These are phyloP conservation scores for Mastigias papua DNA, from an alignment of 30 jellyfish, hydroid and myxozoan genomes.

Conservation along the genomic window DNA sequence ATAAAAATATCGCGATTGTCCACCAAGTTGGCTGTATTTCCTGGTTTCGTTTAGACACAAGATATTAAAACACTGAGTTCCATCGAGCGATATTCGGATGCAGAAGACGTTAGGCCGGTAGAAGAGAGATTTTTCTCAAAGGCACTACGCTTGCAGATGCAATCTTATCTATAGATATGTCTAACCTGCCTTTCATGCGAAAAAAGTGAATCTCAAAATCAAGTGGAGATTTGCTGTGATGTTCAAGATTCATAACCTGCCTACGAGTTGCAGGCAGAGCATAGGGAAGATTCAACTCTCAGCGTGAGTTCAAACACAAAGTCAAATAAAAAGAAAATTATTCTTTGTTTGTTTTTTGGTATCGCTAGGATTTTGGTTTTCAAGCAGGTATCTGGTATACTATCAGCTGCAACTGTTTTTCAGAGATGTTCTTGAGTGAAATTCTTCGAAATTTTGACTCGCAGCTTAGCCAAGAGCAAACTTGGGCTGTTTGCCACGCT, in stretches of 20 bases:
- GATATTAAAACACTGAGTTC: neutral
- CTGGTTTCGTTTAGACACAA: neutral
- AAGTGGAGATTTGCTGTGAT: no score
- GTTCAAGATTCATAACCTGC: no score
- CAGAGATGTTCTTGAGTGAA: constrained; percentile 78
- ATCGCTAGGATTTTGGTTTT: neutral
- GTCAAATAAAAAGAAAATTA: neutral
- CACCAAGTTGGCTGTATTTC: neutral
- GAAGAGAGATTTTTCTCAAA: neutral
- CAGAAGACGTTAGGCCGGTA: neutral
- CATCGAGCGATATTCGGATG: neutral
- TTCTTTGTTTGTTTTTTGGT: neutral
- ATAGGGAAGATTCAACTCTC: neutral
- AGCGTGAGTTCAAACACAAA: neutral
- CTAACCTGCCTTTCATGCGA: neutral
- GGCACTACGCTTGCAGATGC: neutral
- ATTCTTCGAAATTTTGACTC: constrained; percentile 75
- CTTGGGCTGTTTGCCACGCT: constrained; percentile 90
- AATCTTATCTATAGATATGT: no score
- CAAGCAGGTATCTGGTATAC: neutral
- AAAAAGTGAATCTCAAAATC: no score
- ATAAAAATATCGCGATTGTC: neutral
- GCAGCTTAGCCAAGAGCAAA: constrained; percentile 92
- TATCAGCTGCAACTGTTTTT: neutral
- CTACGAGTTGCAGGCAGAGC: no score